Conservation (phyloP, 2,797 vertebrate genomes). For the Salarias fasciatus region DNA sequence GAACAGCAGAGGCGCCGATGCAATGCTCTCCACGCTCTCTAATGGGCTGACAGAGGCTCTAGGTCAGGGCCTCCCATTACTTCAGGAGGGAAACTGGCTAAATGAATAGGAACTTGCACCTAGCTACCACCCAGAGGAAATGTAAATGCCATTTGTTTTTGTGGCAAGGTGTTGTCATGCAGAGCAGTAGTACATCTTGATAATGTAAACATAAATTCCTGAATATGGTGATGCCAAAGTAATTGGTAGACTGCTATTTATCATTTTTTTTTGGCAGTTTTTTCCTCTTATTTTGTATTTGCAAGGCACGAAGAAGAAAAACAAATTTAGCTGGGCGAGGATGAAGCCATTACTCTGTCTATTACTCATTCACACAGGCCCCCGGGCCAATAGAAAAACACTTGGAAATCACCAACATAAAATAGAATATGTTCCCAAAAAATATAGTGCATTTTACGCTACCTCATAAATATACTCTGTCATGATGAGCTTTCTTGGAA, state of each 20-base stretch:
- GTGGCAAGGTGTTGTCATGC: slow-evolving; percentile 73
- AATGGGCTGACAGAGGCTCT: slow-evolving; percentile 78
- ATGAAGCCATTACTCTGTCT: slow-evolving; percentile 78
- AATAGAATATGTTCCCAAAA: slow-evolving; percentile 73
- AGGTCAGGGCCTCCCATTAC: slow-evolving; percentile 80
- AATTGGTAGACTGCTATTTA: slow-evolving; percentile 77
- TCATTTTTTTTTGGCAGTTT: slow-evolving; percentile 69
- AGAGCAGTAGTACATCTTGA: slow-evolving; percentile 74
- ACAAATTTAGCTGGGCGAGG: slow-evolving; percentile 70
- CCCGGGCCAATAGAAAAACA: slow-evolving; percentile 74
- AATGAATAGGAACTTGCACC: slow-evolving; percentile 70
- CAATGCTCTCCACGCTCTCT: slow-evolving; percentile 70
- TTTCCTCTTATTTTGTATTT: slow-evolving; percentile 52
- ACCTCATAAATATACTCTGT: slow-evolving; percentile 68
- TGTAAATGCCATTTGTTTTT: slow-evolving; percentile 81
- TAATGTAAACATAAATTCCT: slow-evolving; percentile 81
- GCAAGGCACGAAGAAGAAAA: slow-evolving; percentile 69
- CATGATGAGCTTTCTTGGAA: slow-evolving; percentile 67
- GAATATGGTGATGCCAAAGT: slow-evolving; percentile 75
- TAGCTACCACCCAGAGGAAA: slow-evolving; percentile 70
- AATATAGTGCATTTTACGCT: slow-evolving; percentile 65
- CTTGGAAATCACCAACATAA: slow-evolving; percentile 76
- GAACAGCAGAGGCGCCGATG: slow-evolving; percentile 66
- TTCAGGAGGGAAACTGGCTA: slow-evolving; percentile 73
- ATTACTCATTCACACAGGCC: slow-evolving; percentile 76